phyloP scores from a whole-genome alignment of 2,113 vertebrate genomes.

The Tragelaphus strepsiceros region DNA sequence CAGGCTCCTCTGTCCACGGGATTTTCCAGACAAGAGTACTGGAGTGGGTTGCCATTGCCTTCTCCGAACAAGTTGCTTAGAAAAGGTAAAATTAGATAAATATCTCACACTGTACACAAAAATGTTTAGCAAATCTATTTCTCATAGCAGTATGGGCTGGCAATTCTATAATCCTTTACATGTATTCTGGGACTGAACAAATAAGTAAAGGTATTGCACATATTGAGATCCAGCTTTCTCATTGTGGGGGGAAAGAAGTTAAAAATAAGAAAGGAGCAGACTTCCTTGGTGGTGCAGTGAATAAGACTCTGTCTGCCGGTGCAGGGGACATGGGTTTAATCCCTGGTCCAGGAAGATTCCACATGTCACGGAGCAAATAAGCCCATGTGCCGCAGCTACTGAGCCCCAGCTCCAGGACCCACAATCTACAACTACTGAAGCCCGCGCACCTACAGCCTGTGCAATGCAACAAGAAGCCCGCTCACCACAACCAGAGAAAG shows the following conservation, averaged over 20 bases:
- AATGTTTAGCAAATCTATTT: neutral
- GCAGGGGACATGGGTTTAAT: neutral
- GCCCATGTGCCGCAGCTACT: neutral
- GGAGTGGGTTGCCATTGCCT: too few relatives aligned
- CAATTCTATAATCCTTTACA: neutral
- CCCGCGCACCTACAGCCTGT: rapidly evolving
- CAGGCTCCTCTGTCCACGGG: too few relatives aligned
- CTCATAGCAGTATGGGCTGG: neutral
- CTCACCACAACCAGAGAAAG: neutral
- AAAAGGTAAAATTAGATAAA: neutral
- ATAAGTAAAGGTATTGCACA: neutral
- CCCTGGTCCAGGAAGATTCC: neutral
- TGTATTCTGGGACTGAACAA: neutral
- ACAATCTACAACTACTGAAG: neutral
- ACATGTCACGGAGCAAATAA: neutral
- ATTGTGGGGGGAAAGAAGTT: neutral
- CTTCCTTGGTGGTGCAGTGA: neutral
- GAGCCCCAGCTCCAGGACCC: neutral
- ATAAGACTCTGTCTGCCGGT: neutral
- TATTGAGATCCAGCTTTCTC: neutral
- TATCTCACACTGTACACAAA: neutral
- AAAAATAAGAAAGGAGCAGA: neutral
- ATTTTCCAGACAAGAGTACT: too few relatives aligned
- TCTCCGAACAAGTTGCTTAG: neutral
- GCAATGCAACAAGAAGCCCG: neutral